Evolutionary conservation across 2,888 invertebrate species (phyloP).

Genomic region (Anticlea derivata): DNA sequence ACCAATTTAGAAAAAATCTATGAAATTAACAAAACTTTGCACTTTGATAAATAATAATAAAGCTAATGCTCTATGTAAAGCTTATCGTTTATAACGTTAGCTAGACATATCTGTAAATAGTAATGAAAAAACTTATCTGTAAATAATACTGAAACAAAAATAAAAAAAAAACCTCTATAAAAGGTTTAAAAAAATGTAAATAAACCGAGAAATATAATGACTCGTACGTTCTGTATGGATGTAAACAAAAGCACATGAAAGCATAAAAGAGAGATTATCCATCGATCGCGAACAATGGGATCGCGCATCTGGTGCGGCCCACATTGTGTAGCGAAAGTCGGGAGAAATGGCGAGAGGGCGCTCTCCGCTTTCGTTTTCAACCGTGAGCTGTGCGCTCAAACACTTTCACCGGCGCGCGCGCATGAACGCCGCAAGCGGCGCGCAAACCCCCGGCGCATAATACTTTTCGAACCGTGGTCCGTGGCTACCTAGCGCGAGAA

Average conservation of each 20-base stretch:
- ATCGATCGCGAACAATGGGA: slow-evolving; percentile 67
- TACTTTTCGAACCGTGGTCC: slow-evolving; percentile 63
- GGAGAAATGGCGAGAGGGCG: slow-evolving; percentile 83
- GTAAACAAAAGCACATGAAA: slow-evolving; percentile 36
- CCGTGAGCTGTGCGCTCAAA: slow-evolving; percentile 70
- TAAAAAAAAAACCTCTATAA: too few relatives aligned
- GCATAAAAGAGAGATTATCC: slow-evolving; percentile 47
- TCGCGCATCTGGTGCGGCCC: slow-evolving; percentile 76
- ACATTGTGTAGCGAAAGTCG: slow-evolving; percentile 80
- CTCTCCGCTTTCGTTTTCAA: slow-evolving; percentile 83
- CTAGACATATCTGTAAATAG: too few relatives aligned
- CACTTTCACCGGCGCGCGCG: slow-evolving; percentile 78
- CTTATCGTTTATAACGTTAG: too few relatives aligned
- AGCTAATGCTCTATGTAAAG: too few relatives aligned
- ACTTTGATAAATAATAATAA: too few relatives aligned
- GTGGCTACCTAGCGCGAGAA: slow-evolving; percentile 68
- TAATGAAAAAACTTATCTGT: too few relatives aligned
- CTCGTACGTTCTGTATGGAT: slow-evolving; percentile 4
- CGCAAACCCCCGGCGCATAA: slow-evolving; percentile 63
- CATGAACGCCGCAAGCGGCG: slow-evolving; percentile 70
- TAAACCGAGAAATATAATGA: neutral
- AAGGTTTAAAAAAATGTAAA: neutral
- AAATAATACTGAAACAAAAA: neutral
- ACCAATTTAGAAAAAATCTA: too few relatives aligned
- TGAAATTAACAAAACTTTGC: too few relatives aligned